Percentiles rank a stretch among this genome's conserved stretches.
These are phyloP conservation scores for Xiphorhynchus elegans DNA, from an alignment of 2,113 vertebrate species.

Conservation along the genomic window DNA sequence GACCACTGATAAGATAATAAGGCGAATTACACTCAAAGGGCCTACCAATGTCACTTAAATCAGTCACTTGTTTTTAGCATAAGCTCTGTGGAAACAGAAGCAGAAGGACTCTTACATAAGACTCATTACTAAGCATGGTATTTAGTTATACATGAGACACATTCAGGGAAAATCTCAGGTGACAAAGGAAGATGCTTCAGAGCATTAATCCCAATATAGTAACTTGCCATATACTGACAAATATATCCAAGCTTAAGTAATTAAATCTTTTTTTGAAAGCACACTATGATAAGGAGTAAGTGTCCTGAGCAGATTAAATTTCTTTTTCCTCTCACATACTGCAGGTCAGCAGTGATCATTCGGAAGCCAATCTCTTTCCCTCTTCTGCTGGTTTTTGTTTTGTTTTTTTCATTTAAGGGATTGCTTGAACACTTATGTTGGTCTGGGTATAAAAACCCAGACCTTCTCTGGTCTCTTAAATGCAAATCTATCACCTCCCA, in stretches of 20 bases:
- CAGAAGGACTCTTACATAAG: constrained; percentile 31
- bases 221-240: constrained; percentile 67
- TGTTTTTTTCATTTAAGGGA: background rate
- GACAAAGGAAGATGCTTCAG: constrained; percentile 62
- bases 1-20: constrained; percentile 31
- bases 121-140: constrained; percentile 29
- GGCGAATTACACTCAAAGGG: constrained; percentile 21
- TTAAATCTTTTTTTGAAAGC: constrained; percentile 72
- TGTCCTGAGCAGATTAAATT: constrained; percentile 66
- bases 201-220: constrained; percentile 75
- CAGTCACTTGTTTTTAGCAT: constrained; percentile 48
- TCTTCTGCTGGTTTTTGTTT: background rate
- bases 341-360: constrained; percentile 19
- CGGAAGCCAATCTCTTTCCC: background rate
- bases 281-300: constrained; percentile 65
- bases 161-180: constrained; percentile 70
- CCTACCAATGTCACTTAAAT: constrained; percentile 20
- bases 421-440: background rate
- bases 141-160: constrained; percentile 52
- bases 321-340: constrained; percentile 4
- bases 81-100: constrained; percentile 12
- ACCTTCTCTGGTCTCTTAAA: background rate
- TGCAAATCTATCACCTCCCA: background rate
- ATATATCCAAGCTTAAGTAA: constrained; percentile 74
- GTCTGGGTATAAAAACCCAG: background rate